Percentiles rank a stretch among this genome's conserved stretches.
Conservation (phyloP, 2,888 invertebrate species). For the Nymphalis c-album region DNA sequence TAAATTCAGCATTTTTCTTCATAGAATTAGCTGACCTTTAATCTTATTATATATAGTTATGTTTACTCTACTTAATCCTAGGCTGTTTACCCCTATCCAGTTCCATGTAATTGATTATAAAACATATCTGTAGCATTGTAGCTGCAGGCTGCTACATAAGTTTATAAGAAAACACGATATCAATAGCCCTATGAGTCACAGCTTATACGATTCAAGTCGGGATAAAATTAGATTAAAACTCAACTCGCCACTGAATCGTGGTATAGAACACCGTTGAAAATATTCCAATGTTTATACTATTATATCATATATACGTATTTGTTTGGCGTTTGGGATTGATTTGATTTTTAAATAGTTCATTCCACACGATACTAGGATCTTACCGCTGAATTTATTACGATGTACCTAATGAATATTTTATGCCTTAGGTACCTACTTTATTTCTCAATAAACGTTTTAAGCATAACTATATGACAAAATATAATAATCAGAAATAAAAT, state of each 20-base stretch:
- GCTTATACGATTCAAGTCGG: conserved; percentile 41
- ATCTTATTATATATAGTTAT: background rate
- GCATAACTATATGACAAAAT: no score
- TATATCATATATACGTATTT: background rate
- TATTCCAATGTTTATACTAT: conserved; percentile 5
- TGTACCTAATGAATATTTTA: no score
- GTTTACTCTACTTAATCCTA: background rate
- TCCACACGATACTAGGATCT: no score
- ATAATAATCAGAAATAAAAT: no score
- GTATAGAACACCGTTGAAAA: conserved; percentile 2
- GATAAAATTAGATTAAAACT: conserved; percentile 60
- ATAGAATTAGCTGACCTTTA: no score
- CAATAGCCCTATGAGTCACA: conserved; percentile 55
- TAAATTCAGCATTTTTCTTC: no score
- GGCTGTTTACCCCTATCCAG: no score
- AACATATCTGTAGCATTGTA: background rate
- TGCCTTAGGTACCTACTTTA: no score
- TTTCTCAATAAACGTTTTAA: no score
- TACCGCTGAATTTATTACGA: no score
- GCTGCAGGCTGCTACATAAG: conserved; percentile 38
- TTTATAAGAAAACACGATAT: conserved; percentile 28
- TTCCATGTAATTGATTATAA: no score
- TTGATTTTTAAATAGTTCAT: no score
- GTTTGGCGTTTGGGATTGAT: background rate
- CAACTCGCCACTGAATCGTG: conserved; percentile 38